A percentile compares a stretch with the other conserved stretches of the same genome.
Evolutionary conservation across 2,888 invertebrate species (phyloP).

Genomic region (Drosophila macrothrix): DNA sequence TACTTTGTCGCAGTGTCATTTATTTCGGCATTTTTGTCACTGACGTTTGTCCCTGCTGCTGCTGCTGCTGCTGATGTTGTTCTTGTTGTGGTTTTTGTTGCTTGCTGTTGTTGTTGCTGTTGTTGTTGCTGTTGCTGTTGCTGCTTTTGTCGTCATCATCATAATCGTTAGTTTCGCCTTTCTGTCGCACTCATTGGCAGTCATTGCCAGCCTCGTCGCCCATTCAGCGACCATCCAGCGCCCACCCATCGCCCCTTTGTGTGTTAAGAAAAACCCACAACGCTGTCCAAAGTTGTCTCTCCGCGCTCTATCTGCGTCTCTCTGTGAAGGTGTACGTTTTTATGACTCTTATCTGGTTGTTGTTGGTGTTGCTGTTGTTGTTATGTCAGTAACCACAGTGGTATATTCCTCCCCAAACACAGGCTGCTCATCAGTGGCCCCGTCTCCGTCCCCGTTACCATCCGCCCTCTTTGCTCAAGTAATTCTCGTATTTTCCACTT

Average conservation of each 20-base stretch:
- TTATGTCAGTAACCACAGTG: constrained; percentile 42
- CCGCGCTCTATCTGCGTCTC: constrained; percentile 3
- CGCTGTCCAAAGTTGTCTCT: constrained; percentile 25
- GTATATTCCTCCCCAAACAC: background rate
- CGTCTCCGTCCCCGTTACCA: background rate
- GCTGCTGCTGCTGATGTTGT: background rate
- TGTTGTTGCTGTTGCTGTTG: constrained; percentile 21
- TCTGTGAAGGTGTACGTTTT: constrained; percentile 58
- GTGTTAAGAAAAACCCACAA: constrained; percentile 47
- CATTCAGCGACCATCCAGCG: background rate
- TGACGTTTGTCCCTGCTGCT: constrained; percentile 47
- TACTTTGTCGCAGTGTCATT: constrained; percentile 78
- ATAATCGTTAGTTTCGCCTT: constrained; percentile 72
- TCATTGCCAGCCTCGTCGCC: background rate
- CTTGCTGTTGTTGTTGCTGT: constrained; percentile 13
- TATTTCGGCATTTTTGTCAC: constrained; percentile 71
- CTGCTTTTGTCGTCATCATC: constrained; percentile 69
- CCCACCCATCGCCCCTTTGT: background rate
- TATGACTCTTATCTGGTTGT: constrained; percentile 73
- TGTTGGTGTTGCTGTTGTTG: constrained; percentile 36
- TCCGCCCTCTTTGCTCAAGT: background rate
- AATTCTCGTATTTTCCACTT: constrained; percentile 51
- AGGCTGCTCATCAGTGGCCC: constrained; percentile 18
- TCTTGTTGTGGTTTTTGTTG: constrained; percentile 23
- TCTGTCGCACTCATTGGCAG: constrained; percentile 38